phyloP scores from a whole-genome alignment of 2,113 vertebrate genomes.

The Sialia sialis region DNA sequence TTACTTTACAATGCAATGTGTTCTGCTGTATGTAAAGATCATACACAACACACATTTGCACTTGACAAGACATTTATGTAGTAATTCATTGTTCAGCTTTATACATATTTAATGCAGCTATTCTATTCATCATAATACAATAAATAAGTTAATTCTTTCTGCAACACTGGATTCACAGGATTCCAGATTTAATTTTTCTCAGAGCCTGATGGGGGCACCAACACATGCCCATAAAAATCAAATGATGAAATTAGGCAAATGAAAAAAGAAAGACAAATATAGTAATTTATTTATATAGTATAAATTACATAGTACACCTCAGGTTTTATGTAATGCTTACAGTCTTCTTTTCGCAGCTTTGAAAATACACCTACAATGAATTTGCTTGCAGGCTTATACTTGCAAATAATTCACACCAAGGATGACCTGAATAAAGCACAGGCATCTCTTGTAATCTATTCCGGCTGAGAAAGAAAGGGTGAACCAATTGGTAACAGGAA shows the following conservation, averaged over 20 bases:
- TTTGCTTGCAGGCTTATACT: neutral
- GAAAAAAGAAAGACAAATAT: neutral
- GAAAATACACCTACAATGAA: neutral
- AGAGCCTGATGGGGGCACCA: constrained; percentile 53
- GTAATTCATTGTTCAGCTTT: neutral
- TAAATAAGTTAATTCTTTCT: neutral
- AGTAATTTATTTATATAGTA: neutral
- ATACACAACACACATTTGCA: neutral
- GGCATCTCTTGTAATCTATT: neutral
- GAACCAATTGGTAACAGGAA: neutral
- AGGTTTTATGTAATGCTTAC: neutral
- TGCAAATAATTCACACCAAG: neutral
- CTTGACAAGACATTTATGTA: neutral
- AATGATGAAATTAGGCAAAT: neutral
- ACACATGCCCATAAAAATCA: neutral
- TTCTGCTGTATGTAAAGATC: neutral
- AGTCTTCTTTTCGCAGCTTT: neutral
- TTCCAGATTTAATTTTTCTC: neutral
- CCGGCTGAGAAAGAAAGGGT: neutral
- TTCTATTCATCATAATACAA: neutral
- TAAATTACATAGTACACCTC: neutral
- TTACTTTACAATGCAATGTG: neutral
- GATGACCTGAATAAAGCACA: neutral
- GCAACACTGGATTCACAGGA: neutral
- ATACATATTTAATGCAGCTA: neutral